These are phyloP conservation scores for Ornithoptera priamus DNA, from an alignment of 2,888 invertebrate species.

Conservation along the genomic window DNA sequence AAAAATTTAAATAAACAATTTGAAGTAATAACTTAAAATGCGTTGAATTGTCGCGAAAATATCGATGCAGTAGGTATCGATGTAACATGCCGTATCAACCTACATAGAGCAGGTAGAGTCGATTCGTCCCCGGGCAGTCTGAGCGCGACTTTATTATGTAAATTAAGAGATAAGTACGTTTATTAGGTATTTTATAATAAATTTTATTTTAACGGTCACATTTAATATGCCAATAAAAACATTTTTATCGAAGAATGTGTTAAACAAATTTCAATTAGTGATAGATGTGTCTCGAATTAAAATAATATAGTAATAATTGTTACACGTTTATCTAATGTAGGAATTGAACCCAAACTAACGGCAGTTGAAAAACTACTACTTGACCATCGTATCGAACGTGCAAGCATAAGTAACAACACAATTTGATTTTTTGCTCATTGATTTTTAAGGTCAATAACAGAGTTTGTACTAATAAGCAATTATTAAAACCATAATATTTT, in stretches of 20 bases:
- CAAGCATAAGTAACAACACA: neutral
- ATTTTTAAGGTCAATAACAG: no score
- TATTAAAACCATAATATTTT: no score
- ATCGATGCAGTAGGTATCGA: slow-evolving; percentile 20
- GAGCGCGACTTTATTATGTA: slow-evolving; percentile 63
- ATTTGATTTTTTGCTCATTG: no score
- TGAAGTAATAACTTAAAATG: slow-evolving; percentile 6
- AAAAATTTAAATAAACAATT: slow-evolving; percentile 13
- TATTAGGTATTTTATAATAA: slow-evolving; percentile 53
- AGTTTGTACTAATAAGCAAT: no score
- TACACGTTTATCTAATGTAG: neutral
- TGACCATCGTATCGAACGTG: neutral
- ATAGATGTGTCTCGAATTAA: neutral
- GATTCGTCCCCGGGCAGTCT: slow-evolving; percentile 68
- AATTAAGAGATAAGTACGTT: slow-evolving; percentile 62
- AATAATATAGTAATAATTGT: neutral
- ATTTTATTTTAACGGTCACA: slow-evolving; percentile 53
- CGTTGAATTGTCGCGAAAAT: neutral
- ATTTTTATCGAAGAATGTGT: slow-evolving; percentile 40
- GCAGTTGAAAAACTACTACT: neutral
- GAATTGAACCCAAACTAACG: neutral
- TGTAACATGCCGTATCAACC: slow-evolving; percentile 49
- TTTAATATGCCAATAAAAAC: slow-evolving; percentile 52
- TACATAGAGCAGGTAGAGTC: slow-evolving; percentile 38
- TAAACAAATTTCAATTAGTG: slow-evolving; percentile 19